phyloP scores from a whole-genome alignment of 2,888 invertebrate species.

The Frankliniella intonsa region DNA sequence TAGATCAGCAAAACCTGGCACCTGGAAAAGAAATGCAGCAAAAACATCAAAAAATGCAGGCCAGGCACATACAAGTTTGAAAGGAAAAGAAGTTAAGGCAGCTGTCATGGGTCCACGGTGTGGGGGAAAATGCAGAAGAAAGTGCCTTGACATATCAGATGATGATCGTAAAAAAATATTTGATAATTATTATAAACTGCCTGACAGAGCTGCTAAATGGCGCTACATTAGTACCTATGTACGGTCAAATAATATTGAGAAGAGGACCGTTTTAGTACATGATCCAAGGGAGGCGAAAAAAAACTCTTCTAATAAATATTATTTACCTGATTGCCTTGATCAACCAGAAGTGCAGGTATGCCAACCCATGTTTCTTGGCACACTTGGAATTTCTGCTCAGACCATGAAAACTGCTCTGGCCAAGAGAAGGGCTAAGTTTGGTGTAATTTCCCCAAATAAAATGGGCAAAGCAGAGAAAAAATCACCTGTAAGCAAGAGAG shows the following conservation, averaged over 20 bases:
- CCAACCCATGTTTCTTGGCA: neutral
- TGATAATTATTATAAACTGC: neutral
- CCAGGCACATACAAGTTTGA: neutral
- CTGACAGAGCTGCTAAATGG: neutral
- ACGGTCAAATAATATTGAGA: neutral
- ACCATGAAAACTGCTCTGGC: neutral
- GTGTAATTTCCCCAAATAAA: neutral
- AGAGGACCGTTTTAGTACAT: neutral
- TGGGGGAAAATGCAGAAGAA: neutral
- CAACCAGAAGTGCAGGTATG: neutral
- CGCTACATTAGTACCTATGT: neutral
- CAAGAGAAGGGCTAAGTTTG: neutral
- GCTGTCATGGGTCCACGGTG: neutral
- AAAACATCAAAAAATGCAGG: neutral
- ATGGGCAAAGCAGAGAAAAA: neutral
- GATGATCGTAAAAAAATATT: neutral
- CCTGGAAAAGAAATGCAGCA: neutral
- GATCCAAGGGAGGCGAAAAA: neutral
- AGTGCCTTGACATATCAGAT: neutral
- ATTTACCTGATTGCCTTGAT: neutral
- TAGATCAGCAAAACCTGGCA: neutral
- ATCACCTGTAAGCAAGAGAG: neutral
- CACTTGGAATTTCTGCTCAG: neutral
- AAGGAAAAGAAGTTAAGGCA: neutral
- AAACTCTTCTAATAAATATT: neutral